phyloP scores from a whole-genome alignment of 2,888 invertebrate genomes.

The Callinectes sapidus region DNA sequence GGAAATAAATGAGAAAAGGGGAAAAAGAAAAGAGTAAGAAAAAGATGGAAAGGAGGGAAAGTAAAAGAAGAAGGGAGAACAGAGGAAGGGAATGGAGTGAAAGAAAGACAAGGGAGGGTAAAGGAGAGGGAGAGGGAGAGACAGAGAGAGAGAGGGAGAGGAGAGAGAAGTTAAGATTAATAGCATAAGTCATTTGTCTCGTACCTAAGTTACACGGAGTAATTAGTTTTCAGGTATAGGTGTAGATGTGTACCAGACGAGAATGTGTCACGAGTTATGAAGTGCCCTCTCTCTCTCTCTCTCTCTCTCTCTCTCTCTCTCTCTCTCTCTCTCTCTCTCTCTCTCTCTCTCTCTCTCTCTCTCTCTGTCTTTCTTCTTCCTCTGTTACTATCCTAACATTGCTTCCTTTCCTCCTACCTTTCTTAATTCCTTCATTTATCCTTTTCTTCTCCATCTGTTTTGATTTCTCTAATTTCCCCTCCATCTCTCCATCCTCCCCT shows the following conservation, averaged over 20 bases:
- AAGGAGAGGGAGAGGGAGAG: background rate
- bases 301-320: conserved; percentile 25
- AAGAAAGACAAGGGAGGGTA: background rate
- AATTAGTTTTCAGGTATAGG: background rate
- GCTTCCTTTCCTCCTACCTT: no score
- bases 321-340: conserved; percentile 8
- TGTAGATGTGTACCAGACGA: background rate
- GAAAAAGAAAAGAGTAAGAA: background rate
- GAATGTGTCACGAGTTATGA: background rate
- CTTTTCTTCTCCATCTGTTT: no score
- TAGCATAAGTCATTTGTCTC: background rate
- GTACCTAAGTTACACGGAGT: background rate
- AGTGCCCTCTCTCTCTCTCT: conserved; percentile 12
- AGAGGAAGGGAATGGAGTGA: background rate
- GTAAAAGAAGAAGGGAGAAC: background rate
- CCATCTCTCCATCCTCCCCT: no score
- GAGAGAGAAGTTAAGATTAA: background rate
- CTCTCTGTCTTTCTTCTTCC: no score
- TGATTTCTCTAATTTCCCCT: no score
- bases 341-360: no score
- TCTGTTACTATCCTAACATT: no score
- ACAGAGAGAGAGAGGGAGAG: background rate
- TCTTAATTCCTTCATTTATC: no score
- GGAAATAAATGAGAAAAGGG: background rate
- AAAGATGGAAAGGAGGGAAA: background rate